Conservation (phyloP, 2,797 vertebrate species). For the Danio choprae region DNA sequence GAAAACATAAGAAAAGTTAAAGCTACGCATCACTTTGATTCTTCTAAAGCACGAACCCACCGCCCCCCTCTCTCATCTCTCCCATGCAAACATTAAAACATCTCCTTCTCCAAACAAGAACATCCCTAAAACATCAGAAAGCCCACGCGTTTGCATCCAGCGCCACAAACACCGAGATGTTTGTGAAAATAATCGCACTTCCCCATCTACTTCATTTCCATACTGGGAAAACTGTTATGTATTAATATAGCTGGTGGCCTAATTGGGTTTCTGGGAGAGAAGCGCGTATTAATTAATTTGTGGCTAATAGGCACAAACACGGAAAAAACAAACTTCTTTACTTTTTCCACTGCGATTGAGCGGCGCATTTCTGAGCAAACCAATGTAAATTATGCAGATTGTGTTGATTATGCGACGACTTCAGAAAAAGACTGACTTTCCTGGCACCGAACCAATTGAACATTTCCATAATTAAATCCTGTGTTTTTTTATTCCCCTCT, state of each 20-base stretch:
- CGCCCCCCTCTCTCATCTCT: too few relatives aligned
- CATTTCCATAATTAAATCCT: constrained; percentile 77
- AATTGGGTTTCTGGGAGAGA: constrained; percentile 77
- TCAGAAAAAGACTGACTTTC: constrained; percentile 79
- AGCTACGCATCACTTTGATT: too few relatives aligned
- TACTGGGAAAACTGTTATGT: constrained; percentile 76
- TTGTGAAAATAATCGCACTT: constrained; percentile 82
- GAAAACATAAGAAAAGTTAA: too few relatives aligned
- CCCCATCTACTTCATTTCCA: constrained; percentile 77
- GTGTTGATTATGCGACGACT: constrained; percentile 83
- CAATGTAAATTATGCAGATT: constrained; percentile 86
- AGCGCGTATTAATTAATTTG: constrained; percentile 83
- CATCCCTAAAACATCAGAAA: background rate
- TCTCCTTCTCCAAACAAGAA: constrained; percentile 19
- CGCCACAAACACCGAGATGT: constrained; percentile 78
- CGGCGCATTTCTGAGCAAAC: constrained; percentile 80
- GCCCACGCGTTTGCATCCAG: constrained; percentile 54
- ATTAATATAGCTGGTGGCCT: constrained; percentile 84
- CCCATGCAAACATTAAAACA: background rate
- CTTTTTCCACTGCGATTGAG: constrained; percentile 78
- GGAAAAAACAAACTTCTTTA: constrained; percentile 87
- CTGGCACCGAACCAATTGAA: constrained; percentile 79
- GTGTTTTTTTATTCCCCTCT: constrained; percentile 73
- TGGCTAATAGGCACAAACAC: constrained; percentile 88
- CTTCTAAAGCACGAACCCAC: too few relatives aligned